phyloP scores from a whole-genome alignment of 2,797 vertebrate species.

The Decapterus maruadsi region DNA sequence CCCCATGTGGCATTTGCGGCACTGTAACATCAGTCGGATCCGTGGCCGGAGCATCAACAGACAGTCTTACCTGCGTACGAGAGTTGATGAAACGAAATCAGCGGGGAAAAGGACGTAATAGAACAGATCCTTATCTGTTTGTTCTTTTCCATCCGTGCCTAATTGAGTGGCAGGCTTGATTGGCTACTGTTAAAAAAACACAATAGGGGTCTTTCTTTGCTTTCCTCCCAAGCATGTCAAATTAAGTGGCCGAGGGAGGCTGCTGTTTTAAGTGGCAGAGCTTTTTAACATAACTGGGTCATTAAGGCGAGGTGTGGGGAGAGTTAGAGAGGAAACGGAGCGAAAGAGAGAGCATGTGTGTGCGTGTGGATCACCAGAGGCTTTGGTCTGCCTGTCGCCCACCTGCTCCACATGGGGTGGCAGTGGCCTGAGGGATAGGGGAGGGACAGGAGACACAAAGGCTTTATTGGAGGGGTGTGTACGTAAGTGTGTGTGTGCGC shows the following conservation, averaged over 20 bases:
- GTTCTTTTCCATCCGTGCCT: constrained; percentile 51
- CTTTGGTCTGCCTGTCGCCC: constrained; percentile 74
- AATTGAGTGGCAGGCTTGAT: constrained; percentile 77
- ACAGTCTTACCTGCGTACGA: constrained; percentile 18
- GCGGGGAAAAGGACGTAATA: constrained; percentile 36
- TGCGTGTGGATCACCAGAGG: constrained; percentile 47
- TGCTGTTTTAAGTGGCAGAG: constrained; percentile 66
- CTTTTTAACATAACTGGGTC: constrained; percentile 75
- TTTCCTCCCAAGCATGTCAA: constrained; percentile 77
- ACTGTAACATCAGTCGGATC: constrained; percentile 18
- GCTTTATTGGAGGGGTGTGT: constrained; percentile 65
- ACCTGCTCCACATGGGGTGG: constrained; percentile 76
- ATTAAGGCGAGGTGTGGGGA: constrained; percentile 72
- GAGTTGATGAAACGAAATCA: not conserved
- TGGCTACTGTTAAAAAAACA: constrained; percentile 75
- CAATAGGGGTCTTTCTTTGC: constrained; percentile 77
- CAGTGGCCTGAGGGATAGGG: constrained; percentile 48
- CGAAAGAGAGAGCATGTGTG: constrained; percentile 34
- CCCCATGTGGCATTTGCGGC: not conserved
- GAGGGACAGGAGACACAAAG: constrained; percentile 70
- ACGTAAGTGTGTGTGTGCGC: constrained; percentile 2
- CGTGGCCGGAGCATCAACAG: not conserved
- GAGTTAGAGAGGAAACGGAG: constrained; percentile 51
- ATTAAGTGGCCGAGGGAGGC: constrained; percentile 68
- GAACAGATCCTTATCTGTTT: constrained; percentile 55